Evolutionary conservation across 1,140 invertebrate genomes (phyloP).

Genomic region (Chlorops oryzae): DNA sequence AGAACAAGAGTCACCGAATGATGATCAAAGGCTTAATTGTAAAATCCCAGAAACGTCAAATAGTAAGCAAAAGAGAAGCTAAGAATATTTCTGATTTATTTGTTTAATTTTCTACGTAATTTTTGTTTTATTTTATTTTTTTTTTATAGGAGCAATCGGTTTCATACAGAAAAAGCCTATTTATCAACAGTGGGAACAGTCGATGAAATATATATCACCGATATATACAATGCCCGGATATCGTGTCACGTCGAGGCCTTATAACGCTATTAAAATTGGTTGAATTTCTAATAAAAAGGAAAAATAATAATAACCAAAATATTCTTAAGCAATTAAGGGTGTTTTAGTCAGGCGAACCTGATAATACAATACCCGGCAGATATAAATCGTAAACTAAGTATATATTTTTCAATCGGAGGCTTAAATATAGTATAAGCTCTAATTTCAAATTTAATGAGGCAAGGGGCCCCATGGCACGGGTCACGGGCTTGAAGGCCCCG

Average conservation of each 20-base stretch:
- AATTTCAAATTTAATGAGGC: no score
- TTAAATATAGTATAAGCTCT: no score
- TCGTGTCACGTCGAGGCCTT: slow-evolving; percentile 32
- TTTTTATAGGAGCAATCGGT: slow-evolving; percentile 30
- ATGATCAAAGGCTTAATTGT: neutral
- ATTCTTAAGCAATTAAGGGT: no score
- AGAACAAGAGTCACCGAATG: neutral
- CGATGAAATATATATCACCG: slow-evolving; percentile 40
- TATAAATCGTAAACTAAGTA: no score
- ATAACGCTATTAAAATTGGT: slow-evolving; percentile 35
- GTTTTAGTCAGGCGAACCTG: no score
- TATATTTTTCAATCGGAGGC: no score
- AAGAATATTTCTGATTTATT: neutral
- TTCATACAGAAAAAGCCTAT: slow-evolving; percentile 10
- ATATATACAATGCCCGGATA: slow-evolving; percentile 34
- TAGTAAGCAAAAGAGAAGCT: slow-evolving; percentile 22
- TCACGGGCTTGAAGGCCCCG: no score
- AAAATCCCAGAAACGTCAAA: slow-evolving; percentile 33
- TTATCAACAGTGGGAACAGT: slow-evolving; percentile 34
- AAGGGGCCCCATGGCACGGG: no score
- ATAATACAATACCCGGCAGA: no score
- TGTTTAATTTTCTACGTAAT: neutral
- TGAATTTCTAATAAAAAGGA: slow-evolving; percentile 8
- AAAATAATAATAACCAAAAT: neutral
- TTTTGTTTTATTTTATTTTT: neutral